Conservation (phyloP, 2,888 invertebrate genomes). For the Hermaeophaga mercurialis region DNA sequence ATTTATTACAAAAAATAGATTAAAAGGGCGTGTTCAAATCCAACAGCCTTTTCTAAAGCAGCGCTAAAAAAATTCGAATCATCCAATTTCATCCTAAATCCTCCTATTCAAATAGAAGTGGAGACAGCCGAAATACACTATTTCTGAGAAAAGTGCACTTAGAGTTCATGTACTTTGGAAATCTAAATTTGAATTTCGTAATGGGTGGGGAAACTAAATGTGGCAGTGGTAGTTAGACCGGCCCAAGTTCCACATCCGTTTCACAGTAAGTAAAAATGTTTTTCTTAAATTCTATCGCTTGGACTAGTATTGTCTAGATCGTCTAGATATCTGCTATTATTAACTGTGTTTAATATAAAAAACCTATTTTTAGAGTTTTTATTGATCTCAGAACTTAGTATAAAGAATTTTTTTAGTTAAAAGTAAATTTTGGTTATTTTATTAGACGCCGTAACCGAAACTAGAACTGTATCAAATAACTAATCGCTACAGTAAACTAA, state of each 20-base stretch:
- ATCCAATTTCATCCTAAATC: not conserved
- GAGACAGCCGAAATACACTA: slow-evolving; percentile 9
- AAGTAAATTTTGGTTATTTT: too few relatives aligned
- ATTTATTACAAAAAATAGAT: too few relatives aligned
- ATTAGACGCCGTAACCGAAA: too few relatives aligned
- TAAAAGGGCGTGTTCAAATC: too few relatives aligned
- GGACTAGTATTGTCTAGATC: too few relatives aligned
- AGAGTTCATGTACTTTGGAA: slow-evolving; percentile 43
- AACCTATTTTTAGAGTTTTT: slow-evolving; percentile 21
- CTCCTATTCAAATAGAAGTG: not conserved
- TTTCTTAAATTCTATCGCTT: too few relatives aligned
- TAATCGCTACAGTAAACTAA: too few relatives aligned
- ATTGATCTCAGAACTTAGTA: too few relatives aligned
- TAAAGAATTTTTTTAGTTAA: too few relatives aligned
- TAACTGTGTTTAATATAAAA: slow-evolving; percentile 12
- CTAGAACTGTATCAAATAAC: too few relatives aligned
- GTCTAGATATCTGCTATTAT: slow-evolving; percentile 3
- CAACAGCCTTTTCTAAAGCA: too few relatives aligned
- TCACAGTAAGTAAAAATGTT: slow-evolving; percentile 45
- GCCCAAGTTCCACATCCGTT: slow-evolving; percentile 51
- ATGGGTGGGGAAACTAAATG: slow-evolving; percentile 48
- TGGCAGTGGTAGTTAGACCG: slow-evolving; percentile 54
- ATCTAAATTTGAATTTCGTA: slow-evolving; percentile 49
- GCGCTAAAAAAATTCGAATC: not conserved
- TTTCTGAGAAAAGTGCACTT: slow-evolving; percentile 35